Evolutionary conservation across 2,113 vertebrate species (phyloP).

Genomic region (Chroicocephalus ridibundus): DNA sequence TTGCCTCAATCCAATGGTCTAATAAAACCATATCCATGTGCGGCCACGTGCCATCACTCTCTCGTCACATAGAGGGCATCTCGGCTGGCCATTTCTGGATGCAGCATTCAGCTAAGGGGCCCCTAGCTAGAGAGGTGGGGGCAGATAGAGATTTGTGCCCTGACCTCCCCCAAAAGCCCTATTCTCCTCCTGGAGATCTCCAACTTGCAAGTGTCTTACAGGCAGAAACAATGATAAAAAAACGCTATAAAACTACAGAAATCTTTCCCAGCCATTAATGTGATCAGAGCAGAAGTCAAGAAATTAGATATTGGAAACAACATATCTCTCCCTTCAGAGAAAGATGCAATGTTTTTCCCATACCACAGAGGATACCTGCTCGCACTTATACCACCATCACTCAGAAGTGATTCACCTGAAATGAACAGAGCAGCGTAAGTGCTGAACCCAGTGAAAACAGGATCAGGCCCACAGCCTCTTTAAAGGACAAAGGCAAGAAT

Average conservation of each 20-base stretch:
- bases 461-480: neutral
- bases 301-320: neutral
- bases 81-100: neutral
- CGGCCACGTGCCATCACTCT: neutral
- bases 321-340: neutral
- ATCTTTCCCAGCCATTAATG: neutral
- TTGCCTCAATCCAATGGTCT: neutral
- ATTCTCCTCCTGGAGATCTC: neutral
- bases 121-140: neutral
- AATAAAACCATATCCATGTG: neutral
- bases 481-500: neutral
- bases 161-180: fast-evolving
- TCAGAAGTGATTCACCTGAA: neutral
- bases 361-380: neutral
- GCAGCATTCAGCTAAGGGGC: neutral
- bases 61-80: neutral
- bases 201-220: neutral
- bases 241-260: neutral
- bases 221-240: neutral
- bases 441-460: neutral
- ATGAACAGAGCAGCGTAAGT: neutral
- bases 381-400: neutral
- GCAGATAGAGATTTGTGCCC: neutral
- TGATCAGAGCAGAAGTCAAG: neutral
- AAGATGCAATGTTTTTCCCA: neutral